Conservation (phyloP, 1,140 invertebrate species). For the Polypedilum vanderplanki region DNA sequence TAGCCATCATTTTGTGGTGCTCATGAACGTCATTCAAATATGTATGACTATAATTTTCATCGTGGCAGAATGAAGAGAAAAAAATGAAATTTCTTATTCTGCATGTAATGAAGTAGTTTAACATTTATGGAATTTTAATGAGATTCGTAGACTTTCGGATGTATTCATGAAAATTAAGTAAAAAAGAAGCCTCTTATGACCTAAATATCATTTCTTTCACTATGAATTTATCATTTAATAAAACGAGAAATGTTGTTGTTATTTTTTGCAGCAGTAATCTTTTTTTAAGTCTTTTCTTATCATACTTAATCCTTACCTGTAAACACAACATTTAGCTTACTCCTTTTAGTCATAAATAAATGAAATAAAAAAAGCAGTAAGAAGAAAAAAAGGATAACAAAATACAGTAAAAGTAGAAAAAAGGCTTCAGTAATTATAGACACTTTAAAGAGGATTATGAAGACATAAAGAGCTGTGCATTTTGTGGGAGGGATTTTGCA, state of each 20-base stretch:
- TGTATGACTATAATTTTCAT: no score
- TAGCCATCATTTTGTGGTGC: neutral
- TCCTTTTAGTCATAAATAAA: neutral
- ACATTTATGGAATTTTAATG: constrained; percentile 19
- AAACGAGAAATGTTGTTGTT: no score
- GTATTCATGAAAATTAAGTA: no score
- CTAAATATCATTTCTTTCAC: neutral
- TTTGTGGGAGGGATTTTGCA: neutral
- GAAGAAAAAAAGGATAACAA: neutral
- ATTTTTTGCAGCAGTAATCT: constrained; percentile 10
- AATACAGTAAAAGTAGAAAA: neutral
- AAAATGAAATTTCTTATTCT: neutral
- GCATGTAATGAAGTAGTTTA: neutral
- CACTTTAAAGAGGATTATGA: constrained; percentile 5
- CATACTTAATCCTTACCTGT: neutral
- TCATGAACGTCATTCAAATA: neutral
- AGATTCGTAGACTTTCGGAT: neutral
- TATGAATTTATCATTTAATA: neutral
- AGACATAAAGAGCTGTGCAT: neutral
- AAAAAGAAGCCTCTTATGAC: no score
- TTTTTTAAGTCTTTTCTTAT: constrained; percentile 10
- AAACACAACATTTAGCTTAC: neutral
- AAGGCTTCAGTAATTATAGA: constrained; percentile 18
- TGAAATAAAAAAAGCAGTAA: neutral
- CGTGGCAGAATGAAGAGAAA: neutral